Conservation (phyloP, 2,797 vertebrate genomes). For the Choloepus didactylus region DNA sequence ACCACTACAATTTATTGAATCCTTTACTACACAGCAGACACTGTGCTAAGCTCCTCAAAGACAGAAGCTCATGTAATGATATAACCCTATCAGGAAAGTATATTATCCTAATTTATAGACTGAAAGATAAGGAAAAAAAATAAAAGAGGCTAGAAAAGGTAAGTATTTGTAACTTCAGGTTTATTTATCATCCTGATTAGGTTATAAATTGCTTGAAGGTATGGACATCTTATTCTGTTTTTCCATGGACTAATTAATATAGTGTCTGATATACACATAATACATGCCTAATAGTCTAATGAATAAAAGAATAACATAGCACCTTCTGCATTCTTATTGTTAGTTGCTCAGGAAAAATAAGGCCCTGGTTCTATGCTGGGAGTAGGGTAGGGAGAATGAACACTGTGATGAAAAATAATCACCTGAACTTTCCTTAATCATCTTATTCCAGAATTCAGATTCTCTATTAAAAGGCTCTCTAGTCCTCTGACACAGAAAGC, state of each 20-base stretch:
- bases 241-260: conserved; percentile 32
- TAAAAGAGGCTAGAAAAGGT: not conserved
- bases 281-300: not conserved
- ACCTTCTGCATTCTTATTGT: not conserved
- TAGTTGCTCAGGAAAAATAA: conserved; percentile 59
- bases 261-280: not conserved
- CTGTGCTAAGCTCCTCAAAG: not conserved
- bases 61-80: conserved; percentile 31
- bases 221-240: not conserved
- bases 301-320: conserved; percentile 12
- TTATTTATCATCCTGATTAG: conserved; percentile 3
- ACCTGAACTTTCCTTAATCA: conserved; percentile 34
- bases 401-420: conserved; percentile 15
- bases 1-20: not conserved
- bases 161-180: conserved; percentile 38
- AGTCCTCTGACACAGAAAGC: conserved; percentile 40
- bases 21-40: not conserved
- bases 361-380: not conserved
- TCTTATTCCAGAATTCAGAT: conserved; percentile 43
- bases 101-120: conserved; percentile 38
- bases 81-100: conserved; percentile 7
- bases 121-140: not conserved
- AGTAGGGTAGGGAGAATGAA: not conserved
- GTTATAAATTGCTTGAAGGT: conserved; percentile 42
- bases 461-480: conserved; percentile 48